Evolutionary conservation across 2,113 vertebrate species (phyloP), one percentile per base, ranked within the genome.

Genomic region (Nothoprocta perdicaria): DNA sequence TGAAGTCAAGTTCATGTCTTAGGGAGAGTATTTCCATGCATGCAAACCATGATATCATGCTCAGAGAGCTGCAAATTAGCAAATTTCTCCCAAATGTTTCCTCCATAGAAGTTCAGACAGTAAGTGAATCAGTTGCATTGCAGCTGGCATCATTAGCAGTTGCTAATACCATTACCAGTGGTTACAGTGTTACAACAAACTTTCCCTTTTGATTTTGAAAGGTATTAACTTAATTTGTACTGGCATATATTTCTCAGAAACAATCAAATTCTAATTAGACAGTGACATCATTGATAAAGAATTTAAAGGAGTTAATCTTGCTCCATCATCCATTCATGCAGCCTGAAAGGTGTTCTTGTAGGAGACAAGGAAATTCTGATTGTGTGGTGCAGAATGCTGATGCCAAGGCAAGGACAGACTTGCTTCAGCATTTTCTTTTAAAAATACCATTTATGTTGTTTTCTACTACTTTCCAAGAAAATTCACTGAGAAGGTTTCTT

Each of bases 401-500:
- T 26, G 90, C 52, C 73, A 57, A 84, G 62, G 48, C 69, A 94
- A 52, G 41, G 63, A 24, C 27, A 57, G 57, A 57, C 67, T 80
- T 38, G 6, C 69, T 91, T 55, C 50, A 89, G 24, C 18, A 61
- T 77, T 80, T 85, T 82, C 33, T 84, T 14, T 52, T 80, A 69
- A 78, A 81, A 92, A 78, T 43, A 18, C 18, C 78, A 22, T 57
- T 84, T 67, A 12, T 22, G 31, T 72, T 84, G 77, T 50, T 31
- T 86, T 86, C n/a, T 67, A 68, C 48, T 5, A 13, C 83, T 87
- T 89, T 61, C 27, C 19, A 84, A 52, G 69, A 91, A 91, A 95
- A 81, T 31, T 68, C 46, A 27, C 24, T 27, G 45, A 15, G 7
- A 41, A 67, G 52, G 58, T 82, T 89, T 90, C 33, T 72, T 55